Base-by-base conservation (phyloP, 2,888 invertebrate genomes). In the Halictus quadricinctus region DNA sequence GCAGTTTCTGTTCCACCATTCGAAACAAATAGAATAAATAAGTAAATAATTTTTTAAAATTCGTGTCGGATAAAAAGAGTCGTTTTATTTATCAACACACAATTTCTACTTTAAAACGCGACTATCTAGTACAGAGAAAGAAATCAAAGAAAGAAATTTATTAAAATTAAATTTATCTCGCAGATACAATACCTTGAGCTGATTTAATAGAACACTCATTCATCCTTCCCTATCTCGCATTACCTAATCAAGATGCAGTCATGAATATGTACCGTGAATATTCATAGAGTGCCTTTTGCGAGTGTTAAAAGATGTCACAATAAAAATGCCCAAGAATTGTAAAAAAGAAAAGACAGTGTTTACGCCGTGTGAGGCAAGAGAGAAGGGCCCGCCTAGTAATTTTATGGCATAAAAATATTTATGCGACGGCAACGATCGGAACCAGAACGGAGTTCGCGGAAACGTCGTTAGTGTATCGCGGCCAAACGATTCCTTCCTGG, bases 381-480 rank as follows among this genome's bases (percentile, higher is more conserved):
- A 13, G 25, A 60, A 25, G 29, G 25, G 70, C 4, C 36, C 7
- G 4, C 13, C 25, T 36, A 2, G n/a, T 66, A 69, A 25, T 50
- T 69, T 43, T 25, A 54, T 10, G 48, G n/a, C n/a, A 54, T 1
- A 15, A 43, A 58, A 25, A 84, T 83, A 82, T 78, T 79, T 83
- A 76, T 76, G 72, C 8, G 15, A 13, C 6, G n/a, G 8, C 12
- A 41, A 18, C 64, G 72, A 60, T 78, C 77, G 75, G 41, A 79
- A 48, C 21, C 72, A 72, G 36, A 36, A 15, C 69, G 60, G 46
- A 54, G 74, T 41, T 87, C 81, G 82, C 87, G 85, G 85, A 87
- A 87, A 85, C 69, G 76, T 87, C 85, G 85, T 87, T 84, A 88
- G 83, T 73, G 83, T 80, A 81, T 81, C 77, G 81, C 54, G 76